Percentiles rank a stretch among this genome's conserved stretches.
Conservation (phyloP, 2,888 invertebrate genomes). For the Drosophila cyrtoloma region DNA sequence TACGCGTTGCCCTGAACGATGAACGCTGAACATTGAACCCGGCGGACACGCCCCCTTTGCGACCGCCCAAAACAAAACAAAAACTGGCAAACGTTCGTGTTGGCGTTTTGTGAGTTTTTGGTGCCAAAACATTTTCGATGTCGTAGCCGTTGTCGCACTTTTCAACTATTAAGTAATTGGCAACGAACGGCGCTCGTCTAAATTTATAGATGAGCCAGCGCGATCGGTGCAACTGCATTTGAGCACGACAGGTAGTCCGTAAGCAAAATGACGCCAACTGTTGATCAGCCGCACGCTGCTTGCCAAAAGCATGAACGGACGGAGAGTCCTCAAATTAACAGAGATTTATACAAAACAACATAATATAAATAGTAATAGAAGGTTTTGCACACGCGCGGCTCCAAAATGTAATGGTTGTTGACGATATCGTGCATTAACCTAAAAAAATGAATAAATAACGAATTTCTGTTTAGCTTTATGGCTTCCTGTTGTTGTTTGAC, state of each 20-base stretch:
- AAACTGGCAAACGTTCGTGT: conserved; percentile 47
- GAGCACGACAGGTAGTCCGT: conserved; percentile 36
- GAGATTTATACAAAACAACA: neutral
- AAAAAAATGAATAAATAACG: conserved; percentile 19
- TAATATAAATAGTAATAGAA: neutral
- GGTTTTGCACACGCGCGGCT: conserved; percentile 30
- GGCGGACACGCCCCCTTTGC: conserved; percentile 35
- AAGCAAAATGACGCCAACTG: conserved; percentile 66
- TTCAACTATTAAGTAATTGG: conserved; percentile 76
- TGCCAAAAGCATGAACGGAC: conserved; percentile 71
- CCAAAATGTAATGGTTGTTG: neutral
- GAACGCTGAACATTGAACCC: conserved; percentile 42
- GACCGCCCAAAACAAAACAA: conserved; percentile 26
- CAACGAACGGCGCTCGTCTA: conserved; percentile 47
- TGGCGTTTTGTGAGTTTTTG: conserved; percentile 17
- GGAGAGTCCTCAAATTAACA: neutral
- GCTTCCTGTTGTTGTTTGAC: conserved; percentile 50
- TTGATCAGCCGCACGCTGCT: conserved; percentile 58
- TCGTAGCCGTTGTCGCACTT: conserved; percentile 59
- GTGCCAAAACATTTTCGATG: conserved; percentile 28
- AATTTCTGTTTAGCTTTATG: conserved; percentile 39
- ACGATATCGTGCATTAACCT: conserved; percentile 59
- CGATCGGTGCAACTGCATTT: conserved; percentile 1
- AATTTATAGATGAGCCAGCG: conserved; percentile 63
- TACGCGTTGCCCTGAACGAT: conserved; percentile 53